A percentile compares a stretch with the other conserved stretches of the same genome.
Evolutionary conservation across 2,888 invertebrate genomes (phyloP).

Genomic region (Patella depressa): DNA sequence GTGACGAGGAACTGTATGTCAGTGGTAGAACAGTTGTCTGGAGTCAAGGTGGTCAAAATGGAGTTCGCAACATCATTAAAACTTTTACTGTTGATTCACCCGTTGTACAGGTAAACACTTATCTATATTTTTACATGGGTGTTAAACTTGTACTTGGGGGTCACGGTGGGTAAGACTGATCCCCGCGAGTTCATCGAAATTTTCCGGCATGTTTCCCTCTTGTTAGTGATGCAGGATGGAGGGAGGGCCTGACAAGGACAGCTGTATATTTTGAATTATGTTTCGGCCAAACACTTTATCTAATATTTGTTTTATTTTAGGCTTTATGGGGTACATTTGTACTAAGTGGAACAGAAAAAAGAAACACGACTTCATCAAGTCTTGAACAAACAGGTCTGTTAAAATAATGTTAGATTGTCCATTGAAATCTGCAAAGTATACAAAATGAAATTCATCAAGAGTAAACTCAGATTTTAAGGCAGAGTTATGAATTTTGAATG

Average conservation of each 20-base stretch:
- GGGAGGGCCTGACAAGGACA: too few relatives aligned
- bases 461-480: too few relatives aligned
- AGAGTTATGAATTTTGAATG: too few relatives aligned
- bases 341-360: conserved; percentile 44
- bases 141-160: neutral
- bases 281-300: too few relatives aligned
- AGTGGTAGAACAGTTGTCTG: conserved; percentile 88
- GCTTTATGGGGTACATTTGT: conserved; percentile 66
- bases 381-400: conserved; percentile 22
- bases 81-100: conserved; percentile 87
- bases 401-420: neutral
- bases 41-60: conserved; percentile 73
- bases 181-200: too few relatives aligned
- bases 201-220: too few relatives aligned
- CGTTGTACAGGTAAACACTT: conserved; percentile 77
- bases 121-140: neutral
- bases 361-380: neutral
- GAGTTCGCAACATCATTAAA: conserved; percentile 72
- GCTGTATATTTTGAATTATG: too few relatives aligned
- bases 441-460: neutral
- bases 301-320: conserved; percentile 39
- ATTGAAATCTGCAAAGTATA: neutral
- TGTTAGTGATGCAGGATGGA: too few relatives aligned
- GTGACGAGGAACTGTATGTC: conserved; percentile 90
- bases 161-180: neutral